These are phyloP conservation scores for Mungos mungo DNA, from an alignment of 2,113 vertebrate species.

Conservation along the genomic window DNA sequence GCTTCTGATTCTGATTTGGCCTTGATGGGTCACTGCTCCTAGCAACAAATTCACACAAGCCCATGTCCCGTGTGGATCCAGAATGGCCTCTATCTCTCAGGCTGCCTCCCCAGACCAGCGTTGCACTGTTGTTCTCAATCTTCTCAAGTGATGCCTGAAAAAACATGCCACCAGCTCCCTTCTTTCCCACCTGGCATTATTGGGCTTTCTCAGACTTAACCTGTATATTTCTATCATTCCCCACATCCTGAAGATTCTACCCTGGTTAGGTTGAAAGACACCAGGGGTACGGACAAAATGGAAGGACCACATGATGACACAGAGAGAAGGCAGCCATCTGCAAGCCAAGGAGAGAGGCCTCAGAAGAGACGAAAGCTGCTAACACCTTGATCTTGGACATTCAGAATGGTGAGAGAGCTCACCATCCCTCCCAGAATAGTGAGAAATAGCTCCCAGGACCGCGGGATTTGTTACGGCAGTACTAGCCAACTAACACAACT, in stretches of 20 bases:
- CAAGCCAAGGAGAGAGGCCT: background rate
- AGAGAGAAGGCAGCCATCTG: background rate
- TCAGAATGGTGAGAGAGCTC: background rate
- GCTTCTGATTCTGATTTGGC: background rate
- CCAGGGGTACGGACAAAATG: background rate
- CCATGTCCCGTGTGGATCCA: background rate
- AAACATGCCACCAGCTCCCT: background rate
- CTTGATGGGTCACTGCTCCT: background rate
- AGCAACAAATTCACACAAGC: background rate
- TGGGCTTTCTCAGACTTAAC: background rate
- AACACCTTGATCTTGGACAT: background rate
- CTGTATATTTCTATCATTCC: background rate
- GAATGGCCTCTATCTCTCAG: background rate
- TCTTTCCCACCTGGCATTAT: background rate
- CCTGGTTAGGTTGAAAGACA: background rate
- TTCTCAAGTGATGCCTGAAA: background rate
- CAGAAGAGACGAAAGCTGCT: background rate
- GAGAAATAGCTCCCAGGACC: background rate
- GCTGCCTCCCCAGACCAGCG: background rate
- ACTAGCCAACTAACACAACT: background rate
- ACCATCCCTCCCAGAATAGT: background rate
- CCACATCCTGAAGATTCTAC: background rate
- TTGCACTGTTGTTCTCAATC: background rate
- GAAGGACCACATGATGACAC: background rate
- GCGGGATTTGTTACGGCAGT: background rate